These are phyloP conservation scores for Malacoctenus gilli DNA, from an alignment of 2,797 vertebrate genomes.

Conservation along the genomic window DNA sequence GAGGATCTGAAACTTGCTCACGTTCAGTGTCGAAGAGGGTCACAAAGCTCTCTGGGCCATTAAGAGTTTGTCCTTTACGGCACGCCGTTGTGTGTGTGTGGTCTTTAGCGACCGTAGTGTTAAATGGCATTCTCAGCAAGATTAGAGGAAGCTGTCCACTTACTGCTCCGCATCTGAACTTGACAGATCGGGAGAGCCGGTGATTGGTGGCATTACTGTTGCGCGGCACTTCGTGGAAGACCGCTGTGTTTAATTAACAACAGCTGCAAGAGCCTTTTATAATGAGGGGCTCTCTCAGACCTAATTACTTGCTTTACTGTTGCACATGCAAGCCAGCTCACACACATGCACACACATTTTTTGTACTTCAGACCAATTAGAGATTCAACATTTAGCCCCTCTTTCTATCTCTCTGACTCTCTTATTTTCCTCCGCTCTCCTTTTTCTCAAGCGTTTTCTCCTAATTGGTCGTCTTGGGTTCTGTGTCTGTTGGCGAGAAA, in stretches of 20 bases:
- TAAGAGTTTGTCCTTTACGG: not conserved
- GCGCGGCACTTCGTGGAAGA: constrained; percentile 35
- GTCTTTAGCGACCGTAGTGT: constrained; percentile 8
- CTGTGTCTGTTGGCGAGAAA: constrained; percentile 27
- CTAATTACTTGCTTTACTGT: constrained; percentile 63
- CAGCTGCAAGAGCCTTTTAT: constrained; percentile 56
- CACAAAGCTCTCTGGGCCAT: not conserved
- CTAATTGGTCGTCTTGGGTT: constrained; percentile 65
- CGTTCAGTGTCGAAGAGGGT: constrained; percentile 20
- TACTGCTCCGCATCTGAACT: constrained; percentile 23
- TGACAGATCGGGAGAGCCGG: not conserved
- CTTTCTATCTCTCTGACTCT: constrained; percentile 29
- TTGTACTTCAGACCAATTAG: constrained; percentile 68
- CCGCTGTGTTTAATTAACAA: constrained; percentile 52
- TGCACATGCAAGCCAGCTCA: constrained; percentile 43
- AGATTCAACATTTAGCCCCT: constrained; percentile 52
- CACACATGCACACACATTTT: constrained; percentile 36
- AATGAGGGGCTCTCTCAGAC: constrained; percentile 59
- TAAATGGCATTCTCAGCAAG: constrained; percentile 17
- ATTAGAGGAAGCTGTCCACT: constrained; percentile 16
- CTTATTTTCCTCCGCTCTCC: constrained; percentile 23
- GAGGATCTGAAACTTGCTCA: constrained; percentile 3
- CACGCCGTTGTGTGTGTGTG: not conserved
- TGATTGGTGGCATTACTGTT: constrained; percentile 40
- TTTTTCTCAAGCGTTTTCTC: constrained; percentile 40